phyloP scores from a whole-genome alignment of 2,888 invertebrate species.

The Stenotaenia linearis region DNA sequence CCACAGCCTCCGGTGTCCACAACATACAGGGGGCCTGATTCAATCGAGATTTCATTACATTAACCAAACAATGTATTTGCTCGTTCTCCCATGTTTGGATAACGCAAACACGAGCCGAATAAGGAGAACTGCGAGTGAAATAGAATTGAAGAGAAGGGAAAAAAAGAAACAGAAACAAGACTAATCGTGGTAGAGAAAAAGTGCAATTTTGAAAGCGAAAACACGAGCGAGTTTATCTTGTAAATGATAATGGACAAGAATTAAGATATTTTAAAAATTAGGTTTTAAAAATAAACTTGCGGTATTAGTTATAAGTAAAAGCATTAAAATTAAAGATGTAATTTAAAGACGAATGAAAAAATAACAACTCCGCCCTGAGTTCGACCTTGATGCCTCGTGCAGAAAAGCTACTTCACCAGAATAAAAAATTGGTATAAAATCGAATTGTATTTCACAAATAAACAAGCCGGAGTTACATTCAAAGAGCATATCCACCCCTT shows the following conservation, averaged over 20 bases:
- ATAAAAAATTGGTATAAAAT: neutral
- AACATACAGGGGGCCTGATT: conserved; percentile 1
- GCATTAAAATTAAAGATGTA: neutral
- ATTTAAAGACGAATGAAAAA: neutral
- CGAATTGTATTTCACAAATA: neutral
- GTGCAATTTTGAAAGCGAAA: neutral
- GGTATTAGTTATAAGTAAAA: neutral
- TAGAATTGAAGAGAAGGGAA: neutral
- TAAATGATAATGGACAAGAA: neutral
- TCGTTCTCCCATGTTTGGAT: conserved; percentile 30
- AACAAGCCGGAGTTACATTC: neutral
- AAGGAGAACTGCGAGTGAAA: neutral
- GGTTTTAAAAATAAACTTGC: neutral
- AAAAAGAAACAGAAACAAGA: neutral
- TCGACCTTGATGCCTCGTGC: neutral
- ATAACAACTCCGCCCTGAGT: neutral
- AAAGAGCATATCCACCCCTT: neutral
- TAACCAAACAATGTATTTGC: conserved; percentile 32
- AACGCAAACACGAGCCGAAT: neutral
- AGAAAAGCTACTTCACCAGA: neutral
- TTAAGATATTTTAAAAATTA: neutral
- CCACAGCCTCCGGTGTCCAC: conserved; percentile 1
- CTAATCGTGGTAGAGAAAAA: neutral
- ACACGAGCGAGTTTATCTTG: neutral
- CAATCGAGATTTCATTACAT: conserved; percentile 33